phyloP scores from a whole-genome alignment of 1,140 invertebrate genomes.

The Sinonovacula constricta region DNA sequence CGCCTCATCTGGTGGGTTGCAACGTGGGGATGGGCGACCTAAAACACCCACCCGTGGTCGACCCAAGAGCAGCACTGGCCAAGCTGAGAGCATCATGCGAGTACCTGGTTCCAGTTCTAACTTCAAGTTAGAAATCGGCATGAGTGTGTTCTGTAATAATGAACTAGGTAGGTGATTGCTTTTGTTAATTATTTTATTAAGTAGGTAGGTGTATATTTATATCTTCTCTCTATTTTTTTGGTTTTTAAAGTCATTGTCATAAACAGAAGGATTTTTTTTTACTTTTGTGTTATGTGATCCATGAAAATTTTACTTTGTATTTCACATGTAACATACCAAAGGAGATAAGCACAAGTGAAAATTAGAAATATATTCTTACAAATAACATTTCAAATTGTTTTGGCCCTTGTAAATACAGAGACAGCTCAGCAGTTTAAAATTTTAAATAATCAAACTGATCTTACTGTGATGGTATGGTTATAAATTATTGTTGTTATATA shows the following conservation, averaged over 20 bases:
- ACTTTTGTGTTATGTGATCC: background rate
- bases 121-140: constrained; percentile 76
- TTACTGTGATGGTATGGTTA: too few species aligned
- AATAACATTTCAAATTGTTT: too few species aligned
- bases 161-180: constrained; percentile 76
- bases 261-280: background rate
- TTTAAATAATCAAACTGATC: too few species aligned
- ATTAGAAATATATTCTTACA: too few species aligned
- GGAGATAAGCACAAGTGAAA: too few species aligned
- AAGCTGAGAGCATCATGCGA: constrained; percentile 63
- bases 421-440: too few species aligned
- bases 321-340: too few species aligned
- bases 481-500: too few species aligned
- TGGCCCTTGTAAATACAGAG: too few species aligned
- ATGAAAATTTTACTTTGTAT: too few species aligned
- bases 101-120: constrained; percentile 66
- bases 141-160: constrained; percentile 79
- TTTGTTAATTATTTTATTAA: constrained; percentile 15
- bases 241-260: background rate
- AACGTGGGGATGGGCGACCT: constrained; percentile 36
- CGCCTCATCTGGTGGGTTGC: background rate
- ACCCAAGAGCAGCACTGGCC: constrained; percentile 38
- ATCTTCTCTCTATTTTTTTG: too few species aligned
- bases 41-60: constrained; percentile 35
- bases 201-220: too few species aligned